Evolutionary conservation across 2,113 vertebrate genomes (phyloP), one percentile per base, ranked within the genome.

Genomic region (Archilochus colubris): DNA sequence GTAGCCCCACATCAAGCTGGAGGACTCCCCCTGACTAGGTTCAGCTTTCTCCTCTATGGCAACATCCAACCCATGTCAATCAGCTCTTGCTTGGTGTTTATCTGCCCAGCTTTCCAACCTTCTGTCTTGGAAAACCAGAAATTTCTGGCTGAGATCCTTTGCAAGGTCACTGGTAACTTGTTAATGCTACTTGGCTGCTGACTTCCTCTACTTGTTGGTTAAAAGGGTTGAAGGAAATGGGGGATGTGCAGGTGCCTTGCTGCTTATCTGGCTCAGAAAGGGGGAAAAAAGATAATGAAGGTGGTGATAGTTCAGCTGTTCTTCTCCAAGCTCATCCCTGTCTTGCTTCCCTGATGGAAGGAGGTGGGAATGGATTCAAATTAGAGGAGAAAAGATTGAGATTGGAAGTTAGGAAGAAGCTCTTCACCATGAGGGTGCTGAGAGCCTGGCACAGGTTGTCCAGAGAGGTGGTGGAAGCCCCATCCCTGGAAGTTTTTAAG

Each of bases 301-400:
- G 14, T 62, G 15, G 2, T 36, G 7, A 6, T 62, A 9, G 8
- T 36, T 58, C 24, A 9, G 36, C 12, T 58, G 43, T 44, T 16
- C 57, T 75, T 63, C 25, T 68, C 54, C 27, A 12, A 0, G 0
- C 14, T 68, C 12, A 15, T 40, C 40, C 40, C 57, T 7, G 0
- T 44, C 57, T 25, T 79, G n/a, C 27, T 75, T 23, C 40, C 8
- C 11, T 54, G 55, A 33, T 33, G 33, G 33, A 18, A 51, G 27
- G 31, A 17, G 21, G 12, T 23, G 18, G 10, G 33, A 40, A 12
- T 40, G 38, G 38, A 40, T 40, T 40, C 38, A 40, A 40, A 40
- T 40, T 40, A 40, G 38, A 40, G 38, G 38, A 40, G 38, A 11
- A 11, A 11, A 40, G 38, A 40, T 40, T 40, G 38, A 40, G 38